These are phyloP conservation scores for Cataglyphis rosenhaueri DNA, from an alignment of 2,888 invertebrate species.

Conservation along the genomic window DNA sequence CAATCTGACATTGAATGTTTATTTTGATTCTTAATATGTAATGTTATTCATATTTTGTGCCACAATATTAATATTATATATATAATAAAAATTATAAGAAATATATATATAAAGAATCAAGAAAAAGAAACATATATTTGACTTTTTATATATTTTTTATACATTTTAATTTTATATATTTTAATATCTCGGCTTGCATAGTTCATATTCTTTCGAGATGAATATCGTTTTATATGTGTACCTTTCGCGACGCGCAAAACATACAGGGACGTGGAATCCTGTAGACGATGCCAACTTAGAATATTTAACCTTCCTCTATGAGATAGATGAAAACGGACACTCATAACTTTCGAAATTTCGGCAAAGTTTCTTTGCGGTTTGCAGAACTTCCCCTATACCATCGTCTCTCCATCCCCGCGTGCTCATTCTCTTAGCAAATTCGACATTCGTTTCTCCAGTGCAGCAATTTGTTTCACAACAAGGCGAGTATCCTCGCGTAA, in stretches of 20 bases:
- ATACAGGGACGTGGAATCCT: not conserved
- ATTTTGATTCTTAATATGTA: not conserved
- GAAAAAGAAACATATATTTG: not conserved
- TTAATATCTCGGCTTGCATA: not conserved
- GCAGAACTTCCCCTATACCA: conserved; percentile 8
- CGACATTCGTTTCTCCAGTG: conserved; percentile 52
- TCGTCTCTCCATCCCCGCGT: not conserved
- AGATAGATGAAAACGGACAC: conserved; percentile 19
- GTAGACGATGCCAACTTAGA: not conserved
- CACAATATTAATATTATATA: not conserved
- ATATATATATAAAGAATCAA: not conserved
- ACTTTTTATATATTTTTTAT: not conserved
- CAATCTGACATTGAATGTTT: not conserved
- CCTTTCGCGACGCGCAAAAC: not conserved
- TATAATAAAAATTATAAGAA: not conserved
- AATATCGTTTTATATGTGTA: not conserved
- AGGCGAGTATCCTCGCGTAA: conserved; percentile 32
- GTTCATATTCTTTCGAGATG: not conserved
- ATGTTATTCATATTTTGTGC: not conserved
- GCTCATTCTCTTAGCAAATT: conserved; percentile 9
- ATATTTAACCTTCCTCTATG: conserved; percentile 16
- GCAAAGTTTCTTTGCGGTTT: conserved; percentile 67
- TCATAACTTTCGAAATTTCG: conserved; percentile 73
- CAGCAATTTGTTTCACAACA: conserved; percentile 54
- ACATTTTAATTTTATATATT: not conserved